Evolutionary conservation across 2,888 invertebrate genomes (phyloP), one percentile per base, ranked within the genome.

Genomic region (Panzeria rudis): DNA sequence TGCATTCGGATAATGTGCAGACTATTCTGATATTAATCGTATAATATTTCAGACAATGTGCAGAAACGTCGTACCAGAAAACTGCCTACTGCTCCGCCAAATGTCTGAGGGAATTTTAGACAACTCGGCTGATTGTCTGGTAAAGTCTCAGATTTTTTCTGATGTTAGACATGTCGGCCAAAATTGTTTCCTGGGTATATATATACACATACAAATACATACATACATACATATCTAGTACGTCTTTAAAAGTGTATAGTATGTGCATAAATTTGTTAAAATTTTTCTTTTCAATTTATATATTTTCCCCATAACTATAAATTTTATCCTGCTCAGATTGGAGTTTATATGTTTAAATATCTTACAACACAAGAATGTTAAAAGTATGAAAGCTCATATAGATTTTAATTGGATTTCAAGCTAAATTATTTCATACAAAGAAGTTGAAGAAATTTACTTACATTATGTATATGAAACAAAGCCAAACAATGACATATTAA

Each of bases 401-500:
- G 69, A 82, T 82, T 85, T 85, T 85, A 85, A 85, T 82, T 85
- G 82, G 85, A 85, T 85, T 85, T 78, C 59, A 71, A 44, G 82
- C 29, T 75, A 75, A 64, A 71, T 78, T 73, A 78, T 81, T 85
- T 77, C 56, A 41, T 38, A 61, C 25, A 78, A 62, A 69, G 82
- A 52, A 62, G 41, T 73, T 69, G 8, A 23, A 50, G 11, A 44
- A 83, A 66, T 44, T 73, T 76, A 69, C 66, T 79, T 61, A 56
- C 56, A n/a, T n/a, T 29, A 4, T 29, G 29, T 4, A 35, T 25
- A 29, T 56, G 44, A 61, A 81, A 69, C 29, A 75, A 62, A 82
- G 17, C 35, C 61, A 66, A 68, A 52, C 62, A 62, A 62, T 69
- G 20, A 15, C 35, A 50, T 47, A 32, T n/a, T 15, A 15, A 32